Base-by-base conservation (phyloP, 2,797 vertebrate species). In the Myiotriccus ornatus region DNA sequence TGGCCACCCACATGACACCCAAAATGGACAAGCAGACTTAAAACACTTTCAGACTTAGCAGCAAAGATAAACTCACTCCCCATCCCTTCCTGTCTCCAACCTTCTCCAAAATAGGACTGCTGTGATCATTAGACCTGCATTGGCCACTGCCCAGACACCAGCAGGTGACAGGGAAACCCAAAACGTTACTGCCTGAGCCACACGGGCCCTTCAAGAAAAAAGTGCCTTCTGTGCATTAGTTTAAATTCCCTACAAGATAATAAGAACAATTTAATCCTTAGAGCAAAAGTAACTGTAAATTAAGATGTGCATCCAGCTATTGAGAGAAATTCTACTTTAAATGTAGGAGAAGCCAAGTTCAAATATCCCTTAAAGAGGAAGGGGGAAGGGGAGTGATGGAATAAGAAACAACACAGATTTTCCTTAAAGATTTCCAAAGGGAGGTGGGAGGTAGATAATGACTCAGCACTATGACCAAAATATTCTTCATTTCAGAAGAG, bases 331-430 rank as follows among this genome's bases (percentile, higher is more conserved):
- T 55, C 53, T 59, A 15, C 6, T 60, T 79, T 18, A 86, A 44
- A 39, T 5, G 24, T 5, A 78, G 55, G 23, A 90, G 10, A 3
- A 90, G 15, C 14, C 35, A 57, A 32, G 50, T 62, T 57, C 39
- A 86, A 64, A 47, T 6, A 39, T 1, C 20, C 5, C 32, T 71
- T 43, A 43, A 56, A 44, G 18, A 46, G 7, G 27, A 70, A 59
- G 7, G 5, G 11, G 7, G 1, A 1, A 1, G 8, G 10, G 6
- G 13, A 7, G 50, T 8, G 25, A 78, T 0, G 2, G 10, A 12
- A 34, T 6, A 79, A 52, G 53, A 71, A 89, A 59, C 6, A 75
- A 47, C 22, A 32, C 1, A 25, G 24, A 76, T 67, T 59, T 62
- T 62, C 55, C 68, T 55, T 59, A 27, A 27, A 53, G 32, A 17